Conservation (phyloP, 2,888 invertebrate species). For the Tetheella fluctuosa region DNA sequence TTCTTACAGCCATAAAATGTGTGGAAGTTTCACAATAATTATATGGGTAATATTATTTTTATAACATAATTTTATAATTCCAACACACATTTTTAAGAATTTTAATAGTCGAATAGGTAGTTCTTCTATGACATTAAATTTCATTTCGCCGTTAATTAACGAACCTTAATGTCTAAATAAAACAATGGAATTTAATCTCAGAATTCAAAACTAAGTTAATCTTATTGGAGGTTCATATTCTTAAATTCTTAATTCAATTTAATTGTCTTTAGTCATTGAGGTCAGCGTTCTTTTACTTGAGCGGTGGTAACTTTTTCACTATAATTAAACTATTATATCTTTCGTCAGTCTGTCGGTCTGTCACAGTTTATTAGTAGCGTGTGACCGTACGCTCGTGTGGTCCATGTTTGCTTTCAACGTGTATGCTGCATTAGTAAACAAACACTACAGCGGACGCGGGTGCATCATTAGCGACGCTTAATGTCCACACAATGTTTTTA, state of each 20-base stretch:
- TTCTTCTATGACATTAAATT: neutral
- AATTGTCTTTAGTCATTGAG: conserved; percentile 5
- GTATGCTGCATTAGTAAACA: conserved; percentile 63
- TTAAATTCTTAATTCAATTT: neutral
- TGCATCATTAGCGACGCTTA: conserved; percentile 41
- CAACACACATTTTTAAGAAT: neutral
- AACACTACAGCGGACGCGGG: conserved; percentile 46
- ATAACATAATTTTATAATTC: neutral
- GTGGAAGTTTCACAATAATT: conserved; percentile 5
- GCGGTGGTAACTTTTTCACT: conserved; percentile 12
- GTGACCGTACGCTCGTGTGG: conserved; percentile 47
- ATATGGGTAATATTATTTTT: neutral
- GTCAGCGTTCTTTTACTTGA: neutral
- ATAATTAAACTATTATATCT: conserved; percentile 31
- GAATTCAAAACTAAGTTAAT: neutral
- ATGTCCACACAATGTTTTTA: conserved; percentile 8
- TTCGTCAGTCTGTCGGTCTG: conserved; percentile 28
- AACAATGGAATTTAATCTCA: neutral
- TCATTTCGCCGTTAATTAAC: neutral
- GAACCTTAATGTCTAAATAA: neutral
- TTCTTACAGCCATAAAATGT: conserved; percentile 7
- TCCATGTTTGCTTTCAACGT: conserved; percentile 43
- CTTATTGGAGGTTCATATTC: neutral
- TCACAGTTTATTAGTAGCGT: conserved; percentile 38
- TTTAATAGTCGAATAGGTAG: neutral